Percentiles rank a stretch among this genome's conserved stretches.
phyloP scores from a whole-genome alignment of 37 sponge, comb jelly and placozoan genomes.

The Ianthella basta region DNA sequence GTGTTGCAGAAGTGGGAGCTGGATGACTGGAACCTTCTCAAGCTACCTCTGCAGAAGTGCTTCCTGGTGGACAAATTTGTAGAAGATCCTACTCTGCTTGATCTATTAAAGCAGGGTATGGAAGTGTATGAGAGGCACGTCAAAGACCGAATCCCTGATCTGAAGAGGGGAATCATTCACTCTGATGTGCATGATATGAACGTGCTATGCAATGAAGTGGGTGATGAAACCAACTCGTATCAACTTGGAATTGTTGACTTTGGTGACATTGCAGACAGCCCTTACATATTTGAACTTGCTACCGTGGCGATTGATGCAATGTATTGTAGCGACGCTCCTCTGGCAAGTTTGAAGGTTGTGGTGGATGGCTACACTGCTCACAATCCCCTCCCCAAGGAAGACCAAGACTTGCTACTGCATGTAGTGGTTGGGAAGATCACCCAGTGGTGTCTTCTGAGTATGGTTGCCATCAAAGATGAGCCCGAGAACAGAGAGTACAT shows the following conservation, averaged over 20 bases:
- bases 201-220: background rate
- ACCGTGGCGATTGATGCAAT: background rate
- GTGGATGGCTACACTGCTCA: slow-evolving; percentile 3
- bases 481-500: slow-evolving; percentile 4
- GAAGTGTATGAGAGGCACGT: slow-evolving; percentile 12
- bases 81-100: background rate
- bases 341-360: background rate
- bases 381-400: slow-evolving; percentile 16
- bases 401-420: background rate
- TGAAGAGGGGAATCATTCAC: slow-evolving; percentile 5
- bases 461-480: background rate
- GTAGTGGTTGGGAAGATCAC: slow-evolving; percentile 4
- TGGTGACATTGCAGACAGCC: background rate
- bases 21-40: slow-evolving; percentile 14
- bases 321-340: background rate
- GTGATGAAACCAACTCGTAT: background rate
- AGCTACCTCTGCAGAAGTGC: background rate
- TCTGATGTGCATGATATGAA: slow-evolving; percentile 22
- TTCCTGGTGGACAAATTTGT: background rate
- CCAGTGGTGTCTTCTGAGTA: background rate
- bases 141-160: too few relatives aligned
- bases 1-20: background rate
- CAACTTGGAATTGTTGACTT: slow-evolving; percentile 16
- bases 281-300: slow-evolving; percentile 19
- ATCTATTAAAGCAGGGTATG: background rate